These are phyloP conservation scores for Jaculus jaculus DNA, from an alignment of 2,113 vertebrate genomes.

Conservation along the genomic window DNA sequence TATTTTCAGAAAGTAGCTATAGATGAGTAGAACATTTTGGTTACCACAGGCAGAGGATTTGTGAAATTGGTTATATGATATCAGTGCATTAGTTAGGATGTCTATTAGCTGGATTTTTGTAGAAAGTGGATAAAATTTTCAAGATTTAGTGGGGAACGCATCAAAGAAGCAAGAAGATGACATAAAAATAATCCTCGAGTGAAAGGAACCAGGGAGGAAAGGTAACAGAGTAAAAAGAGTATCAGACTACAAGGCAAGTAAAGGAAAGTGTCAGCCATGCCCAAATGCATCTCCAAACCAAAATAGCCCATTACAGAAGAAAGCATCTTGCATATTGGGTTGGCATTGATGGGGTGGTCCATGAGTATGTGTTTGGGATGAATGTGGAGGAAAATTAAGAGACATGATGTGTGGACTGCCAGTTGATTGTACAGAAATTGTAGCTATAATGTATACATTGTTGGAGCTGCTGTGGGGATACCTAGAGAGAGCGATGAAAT, in stretches of 20 bases:
- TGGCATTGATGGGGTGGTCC: neutral
- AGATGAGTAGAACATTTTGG: neutral
- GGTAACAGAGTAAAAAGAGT: neutral
- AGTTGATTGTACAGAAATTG: neutral
- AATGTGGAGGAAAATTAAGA: neutral
- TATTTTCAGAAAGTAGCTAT: neutral
- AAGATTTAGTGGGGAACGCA: neutral
- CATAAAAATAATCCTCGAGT: neutral
- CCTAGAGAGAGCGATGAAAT: neutral
- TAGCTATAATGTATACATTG: neutral
- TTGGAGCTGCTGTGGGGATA: neutral
- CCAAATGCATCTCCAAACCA: neutral
- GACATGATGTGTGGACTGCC: neutral
- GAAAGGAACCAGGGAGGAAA: neutral
- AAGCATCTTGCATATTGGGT: neutral
- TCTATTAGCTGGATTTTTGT: neutral
- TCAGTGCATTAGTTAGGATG: neutral
- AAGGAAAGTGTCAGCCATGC: neutral
- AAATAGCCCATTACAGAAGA: neutral
- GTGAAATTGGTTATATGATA: neutral
- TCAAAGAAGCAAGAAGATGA: neutral
- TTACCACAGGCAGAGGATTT: neutral
- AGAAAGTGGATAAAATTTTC: neutral
- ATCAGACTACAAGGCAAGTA: neutral
- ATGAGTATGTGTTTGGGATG: neutral